Conservation (phyloP, 2,113 vertebrate species). For the Lagopus muta region DNA sequence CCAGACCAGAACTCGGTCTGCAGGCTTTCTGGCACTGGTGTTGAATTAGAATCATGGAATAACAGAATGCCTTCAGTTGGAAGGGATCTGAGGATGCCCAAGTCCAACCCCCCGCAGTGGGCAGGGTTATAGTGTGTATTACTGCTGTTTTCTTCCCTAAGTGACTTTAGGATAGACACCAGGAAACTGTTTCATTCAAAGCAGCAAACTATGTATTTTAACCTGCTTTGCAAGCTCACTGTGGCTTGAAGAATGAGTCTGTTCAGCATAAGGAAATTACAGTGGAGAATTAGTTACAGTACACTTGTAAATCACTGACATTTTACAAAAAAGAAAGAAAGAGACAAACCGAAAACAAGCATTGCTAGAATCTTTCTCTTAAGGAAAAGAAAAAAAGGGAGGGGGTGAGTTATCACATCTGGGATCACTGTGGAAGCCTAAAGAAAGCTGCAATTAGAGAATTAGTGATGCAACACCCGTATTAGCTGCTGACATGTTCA, state of each 20-base stretch:
- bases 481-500: background rate
- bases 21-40: background rate
- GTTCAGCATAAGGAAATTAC: constrained; percentile 3
- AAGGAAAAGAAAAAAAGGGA: background rate
- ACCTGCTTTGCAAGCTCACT: background rate
- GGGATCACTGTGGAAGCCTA: background rate
- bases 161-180: background rate
- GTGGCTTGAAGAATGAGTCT: constrained; percentile 10
- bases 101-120: background rate
- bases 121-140: background rate
- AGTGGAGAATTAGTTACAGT: background rate
- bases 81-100: background rate
- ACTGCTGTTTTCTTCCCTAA: background rate
- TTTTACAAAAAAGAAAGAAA: background rate
- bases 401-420: background rate
- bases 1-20: background rate
- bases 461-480: background rate
- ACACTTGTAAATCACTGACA: background rate
- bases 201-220: background rate
- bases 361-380: background rate
- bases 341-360: background rate
- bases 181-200: background rate
- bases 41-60: background rate
- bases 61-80: background rate
- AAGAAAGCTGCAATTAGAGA: background rate